Conservation (phyloP, 2,797 vertebrate genomes). For the Sparus aurata region DNA sequence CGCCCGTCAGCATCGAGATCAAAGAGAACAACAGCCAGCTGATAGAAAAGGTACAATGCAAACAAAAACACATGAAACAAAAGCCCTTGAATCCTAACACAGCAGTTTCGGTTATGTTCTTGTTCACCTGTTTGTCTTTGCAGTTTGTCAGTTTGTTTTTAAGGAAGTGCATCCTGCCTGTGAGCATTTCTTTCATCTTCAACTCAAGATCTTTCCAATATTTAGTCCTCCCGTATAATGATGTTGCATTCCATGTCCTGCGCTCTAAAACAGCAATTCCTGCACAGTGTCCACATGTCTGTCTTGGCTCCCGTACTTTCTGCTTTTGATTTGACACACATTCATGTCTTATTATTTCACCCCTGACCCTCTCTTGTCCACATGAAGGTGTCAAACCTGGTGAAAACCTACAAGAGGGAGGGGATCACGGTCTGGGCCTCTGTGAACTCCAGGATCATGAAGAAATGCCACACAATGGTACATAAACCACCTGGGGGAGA, state of each 20-base stretch:
- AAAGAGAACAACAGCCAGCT: conserved; percentile 85
- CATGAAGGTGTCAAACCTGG: conserved; percentile 86
- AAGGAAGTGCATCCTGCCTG: too few relatives aligned
- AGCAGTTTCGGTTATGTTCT: too few relatives aligned
- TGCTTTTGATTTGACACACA: background rate
- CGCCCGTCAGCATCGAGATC: conserved; percentile 89
- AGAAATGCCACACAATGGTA: conserved; percentile 85
- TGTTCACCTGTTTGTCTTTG: background rate
- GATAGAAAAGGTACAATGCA: conserved; percentile 84
- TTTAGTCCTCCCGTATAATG: background rate
- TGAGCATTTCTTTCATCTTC: background rate
- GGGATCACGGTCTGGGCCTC: conserved; percentile 89
- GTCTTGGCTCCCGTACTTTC: background rate
- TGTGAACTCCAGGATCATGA: conserved; percentile 79
- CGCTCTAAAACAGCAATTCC: background rate
- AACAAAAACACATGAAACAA: background rate
- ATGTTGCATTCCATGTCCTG: background rate
- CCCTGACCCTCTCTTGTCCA: background rate
- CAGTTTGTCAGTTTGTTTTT: background rate
- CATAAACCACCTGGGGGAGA: conserved; percentile 52
- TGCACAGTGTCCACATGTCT: background rate
- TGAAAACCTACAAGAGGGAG: conserved; percentile 81
- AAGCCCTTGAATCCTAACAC: too few relatives aligned
- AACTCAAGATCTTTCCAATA: background rate
- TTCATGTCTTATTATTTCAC: background rate